A percentile compares a stretch with the other conserved stretches of the same genome.
These are phyloP conservation scores for Erebia palarica DNA, from an alignment of 2,888 invertebrate species.

Conservation along the genomic window DNA sequence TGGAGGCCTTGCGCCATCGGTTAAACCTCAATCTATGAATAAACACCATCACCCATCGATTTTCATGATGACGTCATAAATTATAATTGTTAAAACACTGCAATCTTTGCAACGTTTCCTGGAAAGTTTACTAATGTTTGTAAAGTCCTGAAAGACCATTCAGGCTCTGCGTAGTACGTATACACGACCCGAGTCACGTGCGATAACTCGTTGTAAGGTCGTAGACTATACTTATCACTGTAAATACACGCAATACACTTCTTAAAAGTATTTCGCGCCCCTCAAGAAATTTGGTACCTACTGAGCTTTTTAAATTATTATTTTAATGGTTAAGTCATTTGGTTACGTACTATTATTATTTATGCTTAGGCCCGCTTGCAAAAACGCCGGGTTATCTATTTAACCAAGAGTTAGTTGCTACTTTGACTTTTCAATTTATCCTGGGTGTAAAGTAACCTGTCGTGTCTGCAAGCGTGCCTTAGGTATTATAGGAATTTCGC, in stretches of 20 bases:
- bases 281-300: too few relatives aligned
- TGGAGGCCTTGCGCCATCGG: too few relatives aligned
- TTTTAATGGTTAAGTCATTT: neutral
- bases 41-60: neutral
- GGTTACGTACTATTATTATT: neutral
- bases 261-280: too few relatives aligned
- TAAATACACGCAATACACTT: too few relatives aligned
- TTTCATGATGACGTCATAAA: constrained; percentile 4
- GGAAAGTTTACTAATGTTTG: neutral
- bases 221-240: too few relatives aligned
- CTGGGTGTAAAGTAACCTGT: too few relatives aligned
- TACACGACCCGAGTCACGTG: neutral
- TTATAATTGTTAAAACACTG: constrained; percentile 1
- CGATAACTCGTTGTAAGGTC: neutral
- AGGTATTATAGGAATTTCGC: neutral
- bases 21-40: too few relatives aligned
- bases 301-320: neutral
- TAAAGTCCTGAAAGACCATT: neutral
- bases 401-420: too few relatives aligned
- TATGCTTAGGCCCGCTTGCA: too few relatives aligned
- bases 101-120: neutral
- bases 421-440: too few relatives aligned
- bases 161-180: neutral
- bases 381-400: too few relatives aligned
- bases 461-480: too few relatives aligned